Evolutionary conservation across 2,797 vertebrate genomes (phyloP).

Genomic region (Notamacropus eugenii): DNA sequence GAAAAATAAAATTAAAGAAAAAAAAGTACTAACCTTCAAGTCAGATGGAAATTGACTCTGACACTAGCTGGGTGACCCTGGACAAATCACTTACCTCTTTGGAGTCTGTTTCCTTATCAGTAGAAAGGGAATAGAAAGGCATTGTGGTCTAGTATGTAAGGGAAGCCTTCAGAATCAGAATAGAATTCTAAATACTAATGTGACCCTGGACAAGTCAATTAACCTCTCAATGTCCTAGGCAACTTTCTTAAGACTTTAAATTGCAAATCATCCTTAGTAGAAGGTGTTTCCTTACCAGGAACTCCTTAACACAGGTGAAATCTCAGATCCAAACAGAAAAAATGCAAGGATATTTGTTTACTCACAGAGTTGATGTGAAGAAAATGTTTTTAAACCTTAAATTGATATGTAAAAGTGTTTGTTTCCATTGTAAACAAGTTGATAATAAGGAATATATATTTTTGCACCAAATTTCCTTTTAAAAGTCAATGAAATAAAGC

Average conservation of each 20-base stretch:
- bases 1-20: neutral
- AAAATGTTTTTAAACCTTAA: neutral
- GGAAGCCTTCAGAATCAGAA: neutral
- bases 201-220: neutral
- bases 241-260: neutral
- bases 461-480: neutral
- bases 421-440: neutral
- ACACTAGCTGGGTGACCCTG: neutral
- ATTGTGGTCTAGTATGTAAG: neutral
- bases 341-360: neutral
- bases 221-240: neutral
- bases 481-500: neutral
- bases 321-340: neutral
- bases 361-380: neutral
- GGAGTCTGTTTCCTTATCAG: neutral
- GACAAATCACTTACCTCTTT: neutral
- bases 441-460: neutral
- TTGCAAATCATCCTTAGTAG: neutral
- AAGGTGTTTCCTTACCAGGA: neutral
- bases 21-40: neutral
- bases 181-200: neutral
- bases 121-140: neutral
- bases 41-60: neutral
- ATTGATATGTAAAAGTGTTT: neutral
- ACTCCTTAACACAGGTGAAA: neutral